These are phyloP conservation scores for Crepidodera aurea DNA, from an alignment of 2,888 invertebrate species.

Conservation along the genomic window DNA sequence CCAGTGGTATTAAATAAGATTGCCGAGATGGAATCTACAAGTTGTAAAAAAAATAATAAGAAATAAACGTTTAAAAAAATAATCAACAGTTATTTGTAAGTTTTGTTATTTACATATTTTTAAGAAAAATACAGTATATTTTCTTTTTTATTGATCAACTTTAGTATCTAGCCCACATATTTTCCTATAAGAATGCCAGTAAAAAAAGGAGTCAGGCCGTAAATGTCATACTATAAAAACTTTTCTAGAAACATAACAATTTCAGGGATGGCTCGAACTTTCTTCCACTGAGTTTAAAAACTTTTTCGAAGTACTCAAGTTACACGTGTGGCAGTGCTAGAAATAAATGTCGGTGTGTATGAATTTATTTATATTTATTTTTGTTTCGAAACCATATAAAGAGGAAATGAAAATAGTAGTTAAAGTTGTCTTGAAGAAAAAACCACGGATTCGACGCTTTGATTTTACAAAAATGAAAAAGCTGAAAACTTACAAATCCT, in stretches of 20 bases:
- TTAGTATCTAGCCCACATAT: neutral
- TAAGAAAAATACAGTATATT: too few relatives aligned
- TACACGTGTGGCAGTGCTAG: neutral
- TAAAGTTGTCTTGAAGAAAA: too few relatives aligned
- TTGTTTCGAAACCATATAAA: too few relatives aligned
- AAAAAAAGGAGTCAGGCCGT: neutral
- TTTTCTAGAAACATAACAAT: constrained; percentile 4
- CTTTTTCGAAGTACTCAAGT: neutral
- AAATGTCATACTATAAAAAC: constrained; percentile 1
- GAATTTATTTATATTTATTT: neutral
- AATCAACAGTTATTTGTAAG: too few relatives aligned
- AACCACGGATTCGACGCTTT: too few relatives aligned
- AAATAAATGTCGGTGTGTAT: neutral
- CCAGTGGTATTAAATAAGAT: neutral
- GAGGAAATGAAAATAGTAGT: too few relatives aligned
- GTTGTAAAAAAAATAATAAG: too few relatives aligned
- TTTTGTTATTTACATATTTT: too few relatives aligned
- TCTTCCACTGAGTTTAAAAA: neutral
- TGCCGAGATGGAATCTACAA: neutral
- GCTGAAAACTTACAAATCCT: too few relatives aligned
- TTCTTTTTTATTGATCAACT: too few relatives aligned
- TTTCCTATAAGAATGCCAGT: neutral
- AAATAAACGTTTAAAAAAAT: too few relatives aligned
- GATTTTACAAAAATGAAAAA: too few relatives aligned
- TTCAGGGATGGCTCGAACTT: neutral